Evolutionary conservation across 2,113 vertebrate species (phyloP), one percentile per base, ranked within the genome.

Genomic region (Bagarius yarrelli): DNA sequence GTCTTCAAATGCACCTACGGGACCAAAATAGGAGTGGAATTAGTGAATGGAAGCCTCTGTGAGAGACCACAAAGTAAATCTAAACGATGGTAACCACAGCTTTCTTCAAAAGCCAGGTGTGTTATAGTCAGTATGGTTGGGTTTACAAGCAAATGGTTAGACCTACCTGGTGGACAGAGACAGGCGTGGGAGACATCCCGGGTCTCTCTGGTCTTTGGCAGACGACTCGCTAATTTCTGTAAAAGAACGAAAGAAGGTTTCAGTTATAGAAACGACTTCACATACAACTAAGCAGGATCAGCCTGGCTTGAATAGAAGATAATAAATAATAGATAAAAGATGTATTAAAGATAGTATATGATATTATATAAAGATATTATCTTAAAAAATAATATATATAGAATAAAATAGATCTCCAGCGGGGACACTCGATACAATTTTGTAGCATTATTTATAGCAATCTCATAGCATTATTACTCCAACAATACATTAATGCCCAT

Each of bases 81-180:
- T 18, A 66, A 82, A 64, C 47, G 11, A 14, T 21, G 21, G n/a
- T 15, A 23, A 60, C 25, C 16, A 44, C 23, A 25, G 63, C 44
- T 15, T 55, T 63, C 11, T 72, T 81, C 18, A 81, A 30, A 81
- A 80, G 30, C 30, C 23, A 77, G 78, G 71, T 85, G 75, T 85
- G 60, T 53, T 77, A 16, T 4, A 76, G 76, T 59, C 50, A 47
- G 70, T 27, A 66, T 50, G 55, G 11, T 12, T 80, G 27, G 76
- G 52, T 44, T 57, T 50, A 47, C 27, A 59, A 57, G 76, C 9
- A 76, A 60, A 14, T 27, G 12, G 8, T 15, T 11, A 36, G 4
- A 40, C 89, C 63, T 88, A 94, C 93, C 93, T 90, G 93, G 93
- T 6, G 92, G 93, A 73, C 93, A 94, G 12, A 94, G 79, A 81